phyloP scores from a whole-genome alignment of 2,888 invertebrate species.

The Ornithoptera alexandrae region DNA sequence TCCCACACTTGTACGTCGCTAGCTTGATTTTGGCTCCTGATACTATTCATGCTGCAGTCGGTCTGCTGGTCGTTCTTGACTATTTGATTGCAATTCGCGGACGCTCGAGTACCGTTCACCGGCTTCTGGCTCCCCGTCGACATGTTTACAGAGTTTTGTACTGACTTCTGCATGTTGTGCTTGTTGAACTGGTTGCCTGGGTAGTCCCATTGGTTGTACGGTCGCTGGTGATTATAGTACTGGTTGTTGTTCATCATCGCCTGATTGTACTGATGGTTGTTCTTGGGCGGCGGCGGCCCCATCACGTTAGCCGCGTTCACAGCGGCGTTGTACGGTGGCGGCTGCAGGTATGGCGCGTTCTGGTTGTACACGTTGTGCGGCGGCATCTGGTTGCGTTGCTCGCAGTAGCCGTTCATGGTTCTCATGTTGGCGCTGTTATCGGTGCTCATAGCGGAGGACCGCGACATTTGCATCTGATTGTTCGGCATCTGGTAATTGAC shows the following conservation, averaged over 20 bases:
- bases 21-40: slow-evolving; percentile 72
- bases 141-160: slow-evolving; percentile 70
- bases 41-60: slow-evolving; percentile 75
- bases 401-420: slow-evolving; percentile 64
- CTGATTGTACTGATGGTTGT: slow-evolving; percentile 73
- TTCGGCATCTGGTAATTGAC: slow-evolving; percentile 55
- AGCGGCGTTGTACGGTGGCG: slow-evolving; percentile 66
- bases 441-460: slow-evolving; percentile 73
- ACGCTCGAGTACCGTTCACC: slow-evolving; percentile 48
- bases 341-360: slow-evolving; percentile 66
- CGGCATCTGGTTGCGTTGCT: slow-evolving; percentile 54
- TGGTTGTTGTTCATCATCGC: slow-evolving; percentile 75
- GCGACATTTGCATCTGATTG: slow-evolving; percentile 68
- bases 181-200: slow-evolving; percentile 69
- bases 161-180: slow-evolving; percentile 67
- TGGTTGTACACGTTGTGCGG: slow-evolving; percentile 59
- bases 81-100: slow-evolving; percentile 56
- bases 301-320: slow-evolving; percentile 69
- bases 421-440: slow-evolving; percentile 72
- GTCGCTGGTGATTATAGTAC: slow-evolving; percentile 69
- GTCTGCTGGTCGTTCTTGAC: slow-evolving; percentile 68
- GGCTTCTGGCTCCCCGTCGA: slow-evolving; percentile 71
- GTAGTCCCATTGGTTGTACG: slow-evolving; percentile 72
- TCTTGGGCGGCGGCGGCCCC: slow-evolving; percentile 74
- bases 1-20: slow-evolving; percentile 85